Evolutionary conservation across 2,888 invertebrate species (phyloP), one percentile per base, ranked within the genome.

Genomic region (Germaria angustata): DNA sequence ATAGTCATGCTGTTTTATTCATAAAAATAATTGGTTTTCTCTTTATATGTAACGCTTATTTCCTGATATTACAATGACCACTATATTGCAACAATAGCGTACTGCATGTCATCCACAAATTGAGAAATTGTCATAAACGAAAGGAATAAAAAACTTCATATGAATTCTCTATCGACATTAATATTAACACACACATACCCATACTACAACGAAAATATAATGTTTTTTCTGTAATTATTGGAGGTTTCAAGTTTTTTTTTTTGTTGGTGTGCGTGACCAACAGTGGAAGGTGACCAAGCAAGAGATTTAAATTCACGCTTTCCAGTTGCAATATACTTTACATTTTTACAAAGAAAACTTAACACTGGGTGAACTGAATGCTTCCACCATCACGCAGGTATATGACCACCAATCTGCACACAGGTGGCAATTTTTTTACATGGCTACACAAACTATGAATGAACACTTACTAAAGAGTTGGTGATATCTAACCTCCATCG

Each of bases 11-110:
- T 8, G 15, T 15, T 49, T 57, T 59, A 59, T 46, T 36, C 13
- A 71, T 24, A 24, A 24, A 28, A 46, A 46, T 71, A 71, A 71
- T 72, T 49, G 39, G n/a, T 72, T 61, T 72, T 59, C 17, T 17
- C 49, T 49, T 8, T 13, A 6, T 39, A 9, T 34, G 8, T 6
- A 53, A 24, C 13, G 32, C 13, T 39, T 22, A 9, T 28, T 41
- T 55, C 9, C 28, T 53, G 22, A 36, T 36, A 0, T 36, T 39
- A 20, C 34, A 22, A 46, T 71, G 22, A 5, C 20, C 22, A 1
- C 32, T 57, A 20, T 57, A 15, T 46, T 57, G 34, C 22, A 22
- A 36, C 24, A 22, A 22, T 69, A 11, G 7, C 15, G 22, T 24
- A 8, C 15, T 51, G 9, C n/a, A 9, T 6, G 17, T 20, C 13